Evolutionary conservation across 2,888 invertebrate genomes (phyloP).

Genomic region (Muschampia plurimacula): DNA sequence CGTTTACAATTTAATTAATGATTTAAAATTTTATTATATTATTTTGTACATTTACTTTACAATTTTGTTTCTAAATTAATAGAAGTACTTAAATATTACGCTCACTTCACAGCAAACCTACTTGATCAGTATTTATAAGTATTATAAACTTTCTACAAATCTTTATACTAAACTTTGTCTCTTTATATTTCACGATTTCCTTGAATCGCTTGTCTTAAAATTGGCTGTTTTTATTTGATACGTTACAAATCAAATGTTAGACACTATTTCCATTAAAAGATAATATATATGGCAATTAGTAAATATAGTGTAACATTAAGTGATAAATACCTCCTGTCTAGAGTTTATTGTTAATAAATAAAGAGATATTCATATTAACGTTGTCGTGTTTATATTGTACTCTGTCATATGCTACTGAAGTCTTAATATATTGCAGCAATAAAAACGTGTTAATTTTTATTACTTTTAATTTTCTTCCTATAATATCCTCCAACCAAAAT

Average conservation of each 20-base stretch:
- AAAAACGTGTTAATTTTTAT: slow-evolving; percentile 26
- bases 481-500: background rate
- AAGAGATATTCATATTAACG: slow-evolving; percentile 80
- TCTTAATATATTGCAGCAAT: slow-evolving; percentile 31
- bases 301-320: slow-evolving; percentile 63
- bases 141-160: background rate
- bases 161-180: background rate
- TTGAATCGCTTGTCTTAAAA: background rate
- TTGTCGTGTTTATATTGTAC: slow-evolving; percentile 44
- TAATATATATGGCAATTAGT: slow-evolving; percentile 54
- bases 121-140: slow-evolving; percentile 17
- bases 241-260: slow-evolving; percentile 45
- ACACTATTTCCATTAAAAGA: slow-evolving; percentile 54
- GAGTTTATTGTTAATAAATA: slow-evolving; percentile 81
- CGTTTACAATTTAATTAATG: background rate
- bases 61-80: background rate
- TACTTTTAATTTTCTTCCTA: slow-evolving; percentile 2
- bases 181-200: too few relatives aligned
- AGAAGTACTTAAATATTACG: background rate
- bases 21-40: background rate
- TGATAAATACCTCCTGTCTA: slow-evolving; percentile 81
- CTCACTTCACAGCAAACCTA: background rate
- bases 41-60: background rate
- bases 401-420: slow-evolving; percentile 34
- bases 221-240: background rate